Conservation (phyloP, 2,113 vertebrate genomes). For the Macrotis lagotis region DNA sequence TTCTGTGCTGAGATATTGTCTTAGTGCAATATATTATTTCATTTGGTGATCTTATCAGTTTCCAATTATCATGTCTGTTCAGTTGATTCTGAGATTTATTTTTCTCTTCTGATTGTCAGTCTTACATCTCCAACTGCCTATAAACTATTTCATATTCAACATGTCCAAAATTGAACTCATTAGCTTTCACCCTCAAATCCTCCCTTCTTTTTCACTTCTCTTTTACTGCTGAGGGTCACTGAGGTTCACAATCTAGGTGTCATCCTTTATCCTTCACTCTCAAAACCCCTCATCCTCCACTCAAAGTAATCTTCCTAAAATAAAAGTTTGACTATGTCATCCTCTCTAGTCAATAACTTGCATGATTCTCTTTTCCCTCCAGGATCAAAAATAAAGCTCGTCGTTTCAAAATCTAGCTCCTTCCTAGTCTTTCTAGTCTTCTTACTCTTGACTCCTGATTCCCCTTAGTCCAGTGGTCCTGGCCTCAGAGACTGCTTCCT, state of each 20-base stretch:
- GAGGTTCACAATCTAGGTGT: not conserved
- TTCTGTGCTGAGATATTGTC: no score
- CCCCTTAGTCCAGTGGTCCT: not conserved
- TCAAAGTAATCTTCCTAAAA: not conserved
- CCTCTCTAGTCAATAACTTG: not conserved
- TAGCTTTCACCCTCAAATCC: no score
- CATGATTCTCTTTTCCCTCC: not conserved
- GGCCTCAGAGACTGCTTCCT: not conserved
- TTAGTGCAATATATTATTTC: not conserved
- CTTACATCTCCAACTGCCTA: no score
- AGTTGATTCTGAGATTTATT: not conserved
- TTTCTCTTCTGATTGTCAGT: not conserved
- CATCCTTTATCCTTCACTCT: not conserved
- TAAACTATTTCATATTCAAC: no score
- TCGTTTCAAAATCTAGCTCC: not conserved
- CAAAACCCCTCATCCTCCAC: not conserved
- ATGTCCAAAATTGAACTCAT: no score
- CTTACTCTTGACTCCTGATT: not conserved
- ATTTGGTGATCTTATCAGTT: not conserved
- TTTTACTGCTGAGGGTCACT: not conserved
- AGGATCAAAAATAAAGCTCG: not conserved
- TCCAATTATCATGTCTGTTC: not conserved
- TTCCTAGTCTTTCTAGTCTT: not conserved
- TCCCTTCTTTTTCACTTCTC: no score
- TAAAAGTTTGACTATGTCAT: not conserved